Conservation (phyloP, 2,113 vertebrate genomes). For the Ascaphus truei region DNA sequence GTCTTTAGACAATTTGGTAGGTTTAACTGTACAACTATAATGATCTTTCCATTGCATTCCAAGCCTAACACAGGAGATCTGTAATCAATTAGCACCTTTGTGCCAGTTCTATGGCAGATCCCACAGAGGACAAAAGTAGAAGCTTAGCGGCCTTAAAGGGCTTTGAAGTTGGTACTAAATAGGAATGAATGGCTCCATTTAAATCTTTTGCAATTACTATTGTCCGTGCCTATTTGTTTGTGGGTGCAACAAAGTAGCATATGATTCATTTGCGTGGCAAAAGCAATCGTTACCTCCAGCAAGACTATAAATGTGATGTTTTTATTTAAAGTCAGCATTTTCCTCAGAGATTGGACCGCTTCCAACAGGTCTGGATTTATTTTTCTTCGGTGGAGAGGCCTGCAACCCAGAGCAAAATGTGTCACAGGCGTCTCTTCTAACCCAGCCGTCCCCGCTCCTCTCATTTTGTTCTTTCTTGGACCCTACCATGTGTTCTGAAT, state of each 20-base stretch:
- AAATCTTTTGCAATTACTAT: background rate
- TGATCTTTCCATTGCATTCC: background rate
- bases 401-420: background rate
- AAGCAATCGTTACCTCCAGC: background rate
- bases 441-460: background rate
- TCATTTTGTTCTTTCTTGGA: background rate
- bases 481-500: background rate
- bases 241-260: background rate
- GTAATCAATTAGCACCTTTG: slow-evolving; percentile 9
- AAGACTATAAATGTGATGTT: background rate
- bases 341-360: background rate
- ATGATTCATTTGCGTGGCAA: background rate
- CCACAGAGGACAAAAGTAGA: slow-evolving; percentile 8
- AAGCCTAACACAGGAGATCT: background rate
- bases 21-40: too few relatives aligned
- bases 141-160: background rate
- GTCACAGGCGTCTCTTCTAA: background rate
- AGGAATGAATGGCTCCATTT: background rate
- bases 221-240: background rate
- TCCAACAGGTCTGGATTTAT: slow-evolving; percentile 17
- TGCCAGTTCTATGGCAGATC: background rate
- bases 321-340: slow-evolving; percentile 16
- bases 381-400: background rate
- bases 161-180: background rate
- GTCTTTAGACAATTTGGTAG: too few relatives aligned